A percentile compares a stretch with the other conserved stretches of the same genome.
These are phyloP conservation scores for Lophotriccus pileatus DNA, from an alignment of 2,797 vertebrate genomes.

Conservation along the genomic window DNA sequence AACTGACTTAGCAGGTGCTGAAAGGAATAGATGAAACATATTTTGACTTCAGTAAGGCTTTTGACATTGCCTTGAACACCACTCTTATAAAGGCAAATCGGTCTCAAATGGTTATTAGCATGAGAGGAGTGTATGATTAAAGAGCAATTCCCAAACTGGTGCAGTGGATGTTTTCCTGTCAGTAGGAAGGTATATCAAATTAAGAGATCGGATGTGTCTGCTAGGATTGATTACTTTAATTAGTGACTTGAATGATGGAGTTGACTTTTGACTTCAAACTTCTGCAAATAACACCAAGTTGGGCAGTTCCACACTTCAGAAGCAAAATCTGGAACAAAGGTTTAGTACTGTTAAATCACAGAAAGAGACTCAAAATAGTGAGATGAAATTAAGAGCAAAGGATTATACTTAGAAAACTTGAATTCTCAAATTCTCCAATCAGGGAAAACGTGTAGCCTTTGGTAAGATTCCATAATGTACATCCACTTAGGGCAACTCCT, in stretches of 20 bases:
- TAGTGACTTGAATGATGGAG: background rate
- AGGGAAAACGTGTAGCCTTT: background rate
- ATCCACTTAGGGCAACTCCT: background rate
- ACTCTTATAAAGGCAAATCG: background rate
- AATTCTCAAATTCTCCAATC: background rate
- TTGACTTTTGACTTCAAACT: background rate
- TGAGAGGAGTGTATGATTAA: background rate
- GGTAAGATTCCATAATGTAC: background rate
- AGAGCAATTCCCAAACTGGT: background rate
- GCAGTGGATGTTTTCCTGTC: background rate
- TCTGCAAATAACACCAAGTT: background rate
- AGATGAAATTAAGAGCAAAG: background rate
- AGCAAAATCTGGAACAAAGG: background rate
- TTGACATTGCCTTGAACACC: background rate
- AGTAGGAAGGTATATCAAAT: background rate
- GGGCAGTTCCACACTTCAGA: background rate
- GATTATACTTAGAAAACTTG: background rate
- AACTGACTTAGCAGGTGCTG: conserved; percentile 2
- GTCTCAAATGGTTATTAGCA: background rate
- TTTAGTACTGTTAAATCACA: background rate
- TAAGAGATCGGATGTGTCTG: background rate
- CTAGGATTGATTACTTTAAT: background rate
- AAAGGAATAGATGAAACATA: background rate
- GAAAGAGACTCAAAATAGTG: background rate
- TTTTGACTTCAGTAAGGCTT: background rate